Percentiles rank a stretch among this genome's conserved stretches.
phyloP scores from a whole-genome alignment of 1,140 invertebrate species.

The Tetranychus cinnabarinus region DNA sequence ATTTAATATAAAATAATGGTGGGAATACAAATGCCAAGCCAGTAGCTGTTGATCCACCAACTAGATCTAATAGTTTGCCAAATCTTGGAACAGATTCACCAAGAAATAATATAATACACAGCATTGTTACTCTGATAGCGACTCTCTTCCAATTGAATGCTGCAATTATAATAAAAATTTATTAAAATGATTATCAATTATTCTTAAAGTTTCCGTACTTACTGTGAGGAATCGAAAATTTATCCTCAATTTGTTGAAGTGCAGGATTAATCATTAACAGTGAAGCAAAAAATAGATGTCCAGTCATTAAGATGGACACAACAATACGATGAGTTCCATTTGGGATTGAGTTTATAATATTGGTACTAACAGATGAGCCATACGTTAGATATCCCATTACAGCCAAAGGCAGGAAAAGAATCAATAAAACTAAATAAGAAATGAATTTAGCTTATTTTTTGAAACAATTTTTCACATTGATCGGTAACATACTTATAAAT shows the following conservation, averaged over 20 bases:
- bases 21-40: conserved; percentile 61
- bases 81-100: conserved; percentile 60
- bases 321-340: conserved; percentile 24
- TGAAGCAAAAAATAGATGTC: conserved; percentile 36
- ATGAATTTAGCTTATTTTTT: conserved; percentile 14
- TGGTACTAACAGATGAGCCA: conserved; percentile 28
- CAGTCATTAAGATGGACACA: conserved; percentile 32
- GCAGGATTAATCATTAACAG: conserved; percentile 39
- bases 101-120: conserved; percentile 43
- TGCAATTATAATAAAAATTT: conserved; percentile 24
- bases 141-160: conserved; percentile 53
- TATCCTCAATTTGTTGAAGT: conserved; percentile 40
- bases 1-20: conserved; percentile 47
- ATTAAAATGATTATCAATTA: too few relatives aligned
- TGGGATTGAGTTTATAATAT: conserved; percentile 28
- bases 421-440: conserved; percentile 26
- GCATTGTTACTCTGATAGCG: conserved; percentile 38
- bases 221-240: conserved; percentile 36
- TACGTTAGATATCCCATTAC: conserved; percentile 32
- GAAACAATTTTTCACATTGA: background rate
- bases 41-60: conserved; percentile 59
- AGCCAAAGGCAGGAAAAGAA: conserved; percentile 32
- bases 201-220: conserved; percentile 14
- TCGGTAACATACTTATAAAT: conserved; percentile 23
- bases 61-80: conserved; percentile 62